Evolutionary conservation across 2,888 invertebrate species (phyloP), one percentile per base, ranked within the genome.

Genomic region (Liposcelis brunnea): DNA sequence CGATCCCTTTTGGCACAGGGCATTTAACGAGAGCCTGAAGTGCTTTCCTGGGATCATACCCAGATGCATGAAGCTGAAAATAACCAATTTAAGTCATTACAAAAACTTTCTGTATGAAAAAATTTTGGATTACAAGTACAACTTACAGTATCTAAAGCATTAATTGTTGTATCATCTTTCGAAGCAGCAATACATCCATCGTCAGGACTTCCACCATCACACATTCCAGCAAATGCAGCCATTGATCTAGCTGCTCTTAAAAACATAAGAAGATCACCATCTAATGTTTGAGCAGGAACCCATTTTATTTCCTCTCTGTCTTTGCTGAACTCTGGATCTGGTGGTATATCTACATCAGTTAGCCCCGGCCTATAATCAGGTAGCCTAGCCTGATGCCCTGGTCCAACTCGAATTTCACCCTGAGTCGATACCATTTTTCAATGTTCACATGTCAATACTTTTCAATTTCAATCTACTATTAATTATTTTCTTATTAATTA

Each of bases 161-260:
- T 94, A 59, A 93, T 89, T 57, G 95, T 95, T 49, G 94, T 95
- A 65, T 93, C 93, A 68, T 95, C 95, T 62, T 93, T 75, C 58
- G 90, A 89, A 57, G 94, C 95, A 54, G 94, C 93, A 59, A 89
- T 80, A 67, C 91, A 93, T 59, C 94, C 94, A 67, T 95, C 94
- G 66, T 94, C 94, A 45, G 93, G 85, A 53, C 87, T 87, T 48
- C 94, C 94, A 52, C 93, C 93, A 72, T 94, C 93, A 74, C 94
- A 94, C 91, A 95, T 93, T 57, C 94, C 91, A 52, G 94, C 94
- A 69, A 95, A 95, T 49, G 94, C 94, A 61, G 95, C 94, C 85
- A 97, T 93, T 50, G 93, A 93, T 58, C 94, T 79, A 54, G 93
- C 94, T 55, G 94, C 95, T 59, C 94, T 73, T 64, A 95, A 76